Percentiles rank a stretch among this genome's conserved stretches.
phyloP scores from a whole-genome alignment of 2,888 invertebrate genomes.

The Ectropis crepuscularia region DNA sequence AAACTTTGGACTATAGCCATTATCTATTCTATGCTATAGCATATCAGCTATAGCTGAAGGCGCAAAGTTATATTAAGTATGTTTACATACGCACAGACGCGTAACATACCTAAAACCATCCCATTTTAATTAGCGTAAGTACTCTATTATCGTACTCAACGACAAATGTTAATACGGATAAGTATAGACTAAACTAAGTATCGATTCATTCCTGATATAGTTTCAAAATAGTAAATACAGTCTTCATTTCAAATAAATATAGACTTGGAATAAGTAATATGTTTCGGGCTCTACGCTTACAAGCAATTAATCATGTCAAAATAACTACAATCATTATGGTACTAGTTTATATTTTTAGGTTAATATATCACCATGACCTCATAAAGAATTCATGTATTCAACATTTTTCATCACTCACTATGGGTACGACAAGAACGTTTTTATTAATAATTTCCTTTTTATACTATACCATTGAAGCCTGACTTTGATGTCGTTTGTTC shows the following conservation, averaged over 20 bases:
- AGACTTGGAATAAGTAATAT: background rate
- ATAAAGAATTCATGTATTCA: background rate
- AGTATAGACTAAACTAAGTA: no score
- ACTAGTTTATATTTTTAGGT: background rate
- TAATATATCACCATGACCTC: background rate
- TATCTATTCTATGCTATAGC: no score
- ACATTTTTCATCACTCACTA: no score
- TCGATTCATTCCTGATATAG: background rate
- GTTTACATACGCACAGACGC: no score
- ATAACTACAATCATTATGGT: slow-evolving; percentile 6
- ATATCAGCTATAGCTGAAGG: no score
- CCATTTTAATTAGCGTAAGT: no score
- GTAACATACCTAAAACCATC: no score
- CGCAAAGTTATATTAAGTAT: background rate
- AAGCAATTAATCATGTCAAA: slow-evolving; percentile 24
- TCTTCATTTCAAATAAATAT: background rate
- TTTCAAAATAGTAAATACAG: background rate
- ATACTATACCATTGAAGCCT: background rate
- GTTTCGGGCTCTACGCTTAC: slow-evolving; percentile 5
- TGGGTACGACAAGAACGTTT: no score
- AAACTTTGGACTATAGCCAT: no score
- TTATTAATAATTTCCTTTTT: no score
- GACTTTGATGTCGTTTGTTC: background rate
- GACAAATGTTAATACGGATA: no score
- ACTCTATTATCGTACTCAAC: no score